phyloP scores from a whole-genome alignment of 2,888 invertebrate species.

The Noctua fimbriata region DNA sequence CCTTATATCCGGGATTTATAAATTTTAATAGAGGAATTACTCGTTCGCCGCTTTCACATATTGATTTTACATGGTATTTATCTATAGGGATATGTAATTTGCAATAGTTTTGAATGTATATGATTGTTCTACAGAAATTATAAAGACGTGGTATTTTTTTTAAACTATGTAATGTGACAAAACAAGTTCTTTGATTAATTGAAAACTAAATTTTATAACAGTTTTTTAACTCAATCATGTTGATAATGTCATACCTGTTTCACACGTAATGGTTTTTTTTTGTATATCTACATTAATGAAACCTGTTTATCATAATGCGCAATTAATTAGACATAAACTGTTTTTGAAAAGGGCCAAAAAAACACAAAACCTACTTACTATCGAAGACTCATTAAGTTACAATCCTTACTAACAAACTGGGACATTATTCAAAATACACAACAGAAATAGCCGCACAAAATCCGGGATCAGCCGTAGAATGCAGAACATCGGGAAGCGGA shows the following conservation, averaged over 20 bases:
- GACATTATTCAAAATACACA: slow-evolving; percentile 30
- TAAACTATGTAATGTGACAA: neutral
- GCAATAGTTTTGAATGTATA: neutral
- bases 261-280: neutral
- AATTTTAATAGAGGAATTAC: slow-evolving; percentile 33
- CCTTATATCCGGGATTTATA: slow-evolving; percentile 24
- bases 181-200: neutral
- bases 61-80: neutral
- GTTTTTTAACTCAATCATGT: neutral
- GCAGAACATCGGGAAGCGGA: slow-evolving; percentile 57
- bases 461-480: slow-evolving; percentile 51
- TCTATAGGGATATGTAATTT: neutral
- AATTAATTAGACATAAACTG: neutral
- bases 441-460: slow-evolving; percentile 49
- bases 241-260: neutral
- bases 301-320: too few relatives aligned
- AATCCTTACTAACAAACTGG: slow-evolving; percentile 3
- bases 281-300: neutral
- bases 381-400: neutral
- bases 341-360: neutral
- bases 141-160: neutral
- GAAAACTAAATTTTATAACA: neutral
- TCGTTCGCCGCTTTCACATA: neutral
- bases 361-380: neutral
- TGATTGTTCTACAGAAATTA: neutral